phyloP scores from a whole-genome alignment of 1,140 invertebrate genomes.

The Helicorthomorpha holstii region DNA sequence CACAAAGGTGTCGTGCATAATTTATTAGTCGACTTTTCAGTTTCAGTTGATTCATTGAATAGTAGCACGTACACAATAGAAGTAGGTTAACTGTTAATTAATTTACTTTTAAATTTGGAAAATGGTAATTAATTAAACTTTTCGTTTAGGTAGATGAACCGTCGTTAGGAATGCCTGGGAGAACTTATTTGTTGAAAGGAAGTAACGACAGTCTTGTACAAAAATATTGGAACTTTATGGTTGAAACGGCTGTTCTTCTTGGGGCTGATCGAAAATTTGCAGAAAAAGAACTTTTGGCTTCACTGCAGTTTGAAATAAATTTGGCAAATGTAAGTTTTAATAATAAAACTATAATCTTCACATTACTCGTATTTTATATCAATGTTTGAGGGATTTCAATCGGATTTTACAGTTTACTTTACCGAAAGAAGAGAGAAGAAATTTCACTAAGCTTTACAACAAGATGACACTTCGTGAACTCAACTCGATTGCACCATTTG shows the following conservation, averaged over 20 bases:
- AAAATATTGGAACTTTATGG: constrained; percentile 23
- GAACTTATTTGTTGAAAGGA: constrained; percentile 77
- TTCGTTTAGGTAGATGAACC: constrained; percentile 71
- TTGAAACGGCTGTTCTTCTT: constrained; percentile 64
- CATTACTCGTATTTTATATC: too few relatives aligned
- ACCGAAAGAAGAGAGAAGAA: constrained; percentile 74
- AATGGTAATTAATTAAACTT: too few relatives aligned
- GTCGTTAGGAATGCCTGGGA: constrained; percentile 49
- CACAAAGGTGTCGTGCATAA: constrained; percentile 65
- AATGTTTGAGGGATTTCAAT: too few relatives aligned
- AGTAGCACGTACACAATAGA: neutral
- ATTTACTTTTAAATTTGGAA: too few relatives aligned
- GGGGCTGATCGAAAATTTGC: constrained; percentile 56
- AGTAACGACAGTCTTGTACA: constrained; percentile 24
- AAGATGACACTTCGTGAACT: constrained; percentile 8
- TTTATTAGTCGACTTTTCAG: constrained; percentile 81
- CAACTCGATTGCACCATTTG: constrained; percentile 6
- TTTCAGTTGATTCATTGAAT: constrained; percentile 22
- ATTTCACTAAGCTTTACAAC: constrained; percentile 45
- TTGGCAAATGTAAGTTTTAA: constrained; percentile 66
- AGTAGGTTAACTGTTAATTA: too few relatives aligned
- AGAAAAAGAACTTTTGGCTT: constrained; percentile 52
- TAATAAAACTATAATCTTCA: neutral
- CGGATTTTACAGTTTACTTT: constrained; percentile 65
- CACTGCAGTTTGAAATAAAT: constrained; percentile 76